Percentiles rank a stretch among this genome's conserved stretches.
Conservation (phyloP, 2,113 vertebrate species). For the Sinocyclocheilus grahami region DNA sequence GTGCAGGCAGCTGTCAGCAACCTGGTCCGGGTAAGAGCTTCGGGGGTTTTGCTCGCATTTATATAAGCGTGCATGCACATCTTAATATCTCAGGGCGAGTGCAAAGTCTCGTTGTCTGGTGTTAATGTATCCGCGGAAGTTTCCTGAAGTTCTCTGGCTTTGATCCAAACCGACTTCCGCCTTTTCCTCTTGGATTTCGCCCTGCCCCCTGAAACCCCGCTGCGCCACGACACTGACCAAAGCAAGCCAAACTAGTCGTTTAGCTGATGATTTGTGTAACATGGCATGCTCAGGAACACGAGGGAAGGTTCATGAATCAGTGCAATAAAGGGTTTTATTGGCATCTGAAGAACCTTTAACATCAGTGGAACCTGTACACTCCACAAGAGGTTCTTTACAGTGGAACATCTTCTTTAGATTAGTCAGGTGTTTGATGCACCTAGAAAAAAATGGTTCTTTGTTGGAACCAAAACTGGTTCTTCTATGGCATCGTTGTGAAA, state of each 20-base stretch:
- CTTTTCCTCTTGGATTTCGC: slow-evolving; percentile 68
- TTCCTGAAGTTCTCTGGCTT: slow-evolving; percentile 44
- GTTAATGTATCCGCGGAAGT: slow-evolving; percentile 2
- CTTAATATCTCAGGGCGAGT: no score
- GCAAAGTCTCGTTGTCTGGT: not conserved
- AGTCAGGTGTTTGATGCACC: no score
- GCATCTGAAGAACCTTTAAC: no score
- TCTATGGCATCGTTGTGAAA: no score
- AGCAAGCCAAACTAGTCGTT: not conserved
- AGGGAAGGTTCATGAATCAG: not conserved
- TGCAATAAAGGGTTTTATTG: no score
- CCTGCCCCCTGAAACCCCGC: slow-evolving; percentile 30
- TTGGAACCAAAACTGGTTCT: no score
- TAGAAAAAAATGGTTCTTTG: no score
- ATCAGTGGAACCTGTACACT: no score
- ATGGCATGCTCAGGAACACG: not conserved
- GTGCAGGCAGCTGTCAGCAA: slow-evolving; percentile 98
- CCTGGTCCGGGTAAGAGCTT: slow-evolving; percentile 89
- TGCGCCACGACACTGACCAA: not conserved
- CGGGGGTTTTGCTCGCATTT: not conserved
- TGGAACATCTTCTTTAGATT: no score
- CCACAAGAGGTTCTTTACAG: no score
- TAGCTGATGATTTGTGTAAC: not conserved
- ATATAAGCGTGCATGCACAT: not conserved
- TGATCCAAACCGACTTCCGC: slow-evolving; percentile 69